A percentile compares a stretch with the other conserved stretches of the same genome.
Conservation (phyloP, 2,113 vertebrate genomes). For the Lipotes vexillifer region DNA sequence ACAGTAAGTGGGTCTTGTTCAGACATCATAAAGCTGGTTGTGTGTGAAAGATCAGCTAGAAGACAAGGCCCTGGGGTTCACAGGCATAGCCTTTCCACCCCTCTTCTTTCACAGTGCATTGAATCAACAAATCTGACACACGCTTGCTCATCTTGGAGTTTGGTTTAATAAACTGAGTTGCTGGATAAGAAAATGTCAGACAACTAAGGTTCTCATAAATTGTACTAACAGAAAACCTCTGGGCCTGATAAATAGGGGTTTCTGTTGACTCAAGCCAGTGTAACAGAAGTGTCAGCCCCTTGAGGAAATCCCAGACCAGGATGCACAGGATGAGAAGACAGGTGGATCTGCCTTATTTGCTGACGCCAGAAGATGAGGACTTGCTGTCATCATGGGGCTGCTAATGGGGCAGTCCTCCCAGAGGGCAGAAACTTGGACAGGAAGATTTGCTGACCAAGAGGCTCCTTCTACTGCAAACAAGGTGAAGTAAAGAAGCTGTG, state of each 20-base stretch:
- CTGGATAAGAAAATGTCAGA: not conserved
- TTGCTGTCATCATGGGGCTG: not conserved
- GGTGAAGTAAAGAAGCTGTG: not conserved
- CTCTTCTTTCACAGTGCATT: not conserved
- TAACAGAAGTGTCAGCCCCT: not conserved
- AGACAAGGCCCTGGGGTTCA: not conserved
- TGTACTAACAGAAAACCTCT: not conserved
- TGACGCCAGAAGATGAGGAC: not conserved
- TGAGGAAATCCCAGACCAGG: not conserved
- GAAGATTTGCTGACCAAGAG: not conserved
- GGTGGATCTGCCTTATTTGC: not conserved
- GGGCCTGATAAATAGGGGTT: not conserved
- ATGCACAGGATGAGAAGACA: not conserved
- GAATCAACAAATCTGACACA: not conserved
- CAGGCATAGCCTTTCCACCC: not conserved
- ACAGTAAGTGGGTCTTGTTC: not conserved
- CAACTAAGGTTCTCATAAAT: not conserved
- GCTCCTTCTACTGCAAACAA: not conserved
- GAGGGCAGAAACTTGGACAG: not conserved
- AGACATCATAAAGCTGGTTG: not conserved
- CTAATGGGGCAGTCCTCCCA: not conserved
- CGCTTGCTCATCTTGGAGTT: not conserved
- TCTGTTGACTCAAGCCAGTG: not conserved
- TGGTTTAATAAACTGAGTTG: not conserved
- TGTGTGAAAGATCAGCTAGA: not conserved